phyloP scores from a whole-genome alignment of 2,888 invertebrate species.

The Hypolimnas misippus region DNA sequence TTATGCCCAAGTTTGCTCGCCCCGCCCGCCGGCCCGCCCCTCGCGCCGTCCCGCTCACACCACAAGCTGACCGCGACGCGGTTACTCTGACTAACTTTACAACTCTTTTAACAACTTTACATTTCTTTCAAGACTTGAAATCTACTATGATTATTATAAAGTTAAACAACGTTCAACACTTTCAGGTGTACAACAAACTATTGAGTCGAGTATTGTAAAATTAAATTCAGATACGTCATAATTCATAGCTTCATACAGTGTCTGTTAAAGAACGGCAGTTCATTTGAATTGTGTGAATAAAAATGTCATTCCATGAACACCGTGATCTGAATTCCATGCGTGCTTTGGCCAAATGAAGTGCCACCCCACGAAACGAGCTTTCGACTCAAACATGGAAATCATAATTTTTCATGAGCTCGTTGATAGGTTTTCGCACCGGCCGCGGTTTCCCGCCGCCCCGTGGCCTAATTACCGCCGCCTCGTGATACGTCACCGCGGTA shows the following conservation, averaged over 20 bases:
- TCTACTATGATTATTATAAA: background rate
- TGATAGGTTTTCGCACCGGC: slow-evolving; percentile 82
- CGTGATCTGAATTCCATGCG: slow-evolving; percentile 62
- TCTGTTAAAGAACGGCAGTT: background rate
- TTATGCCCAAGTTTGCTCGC: slow-evolving; percentile 62
- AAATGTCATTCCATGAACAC: slow-evolving; percentile 55
- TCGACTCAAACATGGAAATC: slow-evolving; percentile 74
- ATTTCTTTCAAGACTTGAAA: background rate
- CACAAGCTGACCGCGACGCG: slow-evolving; percentile 56
- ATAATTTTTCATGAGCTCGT: slow-evolving; percentile 84
- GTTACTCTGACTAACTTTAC: slow-evolving; percentile 34
- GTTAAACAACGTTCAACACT: too few species aligned
- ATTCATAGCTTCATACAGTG: background rate
- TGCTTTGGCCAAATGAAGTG: slow-evolving; percentile 68
- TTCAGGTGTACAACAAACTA: too few species aligned
- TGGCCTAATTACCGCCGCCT: slow-evolving; percentile 81
- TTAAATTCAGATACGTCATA: background rate
- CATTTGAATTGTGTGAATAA: slow-evolving; percentile 20
- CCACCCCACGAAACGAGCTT: slow-evolving; percentile 63
- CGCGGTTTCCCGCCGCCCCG: slow-evolving; percentile 84
- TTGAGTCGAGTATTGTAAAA: too few species aligned
- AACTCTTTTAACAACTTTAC: slow-evolving; percentile 39
- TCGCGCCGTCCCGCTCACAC: slow-evolving; percentile 60
- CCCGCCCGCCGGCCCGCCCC: slow-evolving; percentile 63
- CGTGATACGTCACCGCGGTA: slow-evolving; percentile 81